These are phyloP conservation scores for Ochotona curzoniae DNA, from an alignment of 2,113 vertebrate species.

Conservation along the genomic window DNA sequence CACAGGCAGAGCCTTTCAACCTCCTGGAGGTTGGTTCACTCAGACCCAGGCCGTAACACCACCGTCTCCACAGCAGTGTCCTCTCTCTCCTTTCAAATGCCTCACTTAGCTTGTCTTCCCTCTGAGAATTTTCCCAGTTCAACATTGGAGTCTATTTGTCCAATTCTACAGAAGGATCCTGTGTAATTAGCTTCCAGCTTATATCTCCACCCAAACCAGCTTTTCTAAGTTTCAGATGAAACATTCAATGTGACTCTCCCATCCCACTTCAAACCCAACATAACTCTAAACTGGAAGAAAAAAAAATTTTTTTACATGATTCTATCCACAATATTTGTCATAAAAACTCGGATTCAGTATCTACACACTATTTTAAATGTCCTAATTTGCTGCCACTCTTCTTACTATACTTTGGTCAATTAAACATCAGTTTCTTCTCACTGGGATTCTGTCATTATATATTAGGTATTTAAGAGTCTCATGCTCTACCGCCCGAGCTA, in stretches of 20 bases:
- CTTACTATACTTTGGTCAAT: background rate
- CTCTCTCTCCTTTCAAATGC: background rate
- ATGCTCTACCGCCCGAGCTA: too few species aligned
- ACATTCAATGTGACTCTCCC: background rate
- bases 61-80: background rate
- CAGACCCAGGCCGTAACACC: background rate
- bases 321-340: background rate
- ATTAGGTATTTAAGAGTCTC: background rate
- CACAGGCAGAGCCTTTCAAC: accelerated
- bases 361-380: background rate
- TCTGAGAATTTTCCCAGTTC: background rate
- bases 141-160: background rate
- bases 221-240: background rate
- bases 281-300: background rate
- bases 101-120: background rate
- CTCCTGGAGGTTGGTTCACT: background rate
- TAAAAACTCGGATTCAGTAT: background rate
- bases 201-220: background rate
- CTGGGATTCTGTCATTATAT: too few species aligned
- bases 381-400: background rate
- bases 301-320: background rate
- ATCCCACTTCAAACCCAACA: background rate
- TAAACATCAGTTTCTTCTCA: background rate
- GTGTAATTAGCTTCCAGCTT: background rate
- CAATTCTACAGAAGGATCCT: background rate